Conservation (phyloP, 2,888 invertebrate species). For the Macropis europaea region DNA sequence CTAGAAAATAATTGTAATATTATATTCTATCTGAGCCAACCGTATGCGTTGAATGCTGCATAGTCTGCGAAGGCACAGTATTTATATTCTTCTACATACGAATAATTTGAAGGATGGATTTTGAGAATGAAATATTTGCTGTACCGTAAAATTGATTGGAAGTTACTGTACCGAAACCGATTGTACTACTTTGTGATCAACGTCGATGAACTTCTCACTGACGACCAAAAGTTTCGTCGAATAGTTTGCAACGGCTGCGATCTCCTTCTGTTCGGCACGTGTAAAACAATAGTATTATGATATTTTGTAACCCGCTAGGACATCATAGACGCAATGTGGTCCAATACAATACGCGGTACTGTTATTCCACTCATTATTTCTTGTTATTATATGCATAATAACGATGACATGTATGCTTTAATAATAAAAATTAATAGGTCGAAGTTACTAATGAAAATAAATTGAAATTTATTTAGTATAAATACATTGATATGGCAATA, state of each 20-base stretch:
- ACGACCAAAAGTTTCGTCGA: too few relatives aligned
- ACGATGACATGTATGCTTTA: constrained; percentile 27
- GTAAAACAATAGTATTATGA: constrained; percentile 30
- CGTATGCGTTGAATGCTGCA: constrained; percentile 49
- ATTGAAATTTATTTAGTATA: constrained; percentile 34
- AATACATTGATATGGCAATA: constrained; percentile 15
- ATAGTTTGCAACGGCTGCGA: neutral
- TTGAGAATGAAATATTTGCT: constrained; percentile 37
- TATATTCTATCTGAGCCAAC: constrained; percentile 49
- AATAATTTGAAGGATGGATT: constrained; percentile 33
- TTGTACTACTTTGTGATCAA: neutral
- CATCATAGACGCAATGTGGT: constrained; percentile 41
- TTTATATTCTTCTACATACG: constrained; percentile 61
- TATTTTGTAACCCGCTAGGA: constrained; percentile 34
- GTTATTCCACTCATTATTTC: constrained; percentile 40
- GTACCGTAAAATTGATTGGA: constrained; percentile 16
- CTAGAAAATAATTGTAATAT: constrained; percentile 63
- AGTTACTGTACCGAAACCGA: constrained; percentile 28
- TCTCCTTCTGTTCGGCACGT: neutral
- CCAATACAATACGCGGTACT: constrained; percentile 25
- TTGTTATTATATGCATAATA: constrained; percentile 55
- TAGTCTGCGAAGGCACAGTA: constrained; percentile 62
- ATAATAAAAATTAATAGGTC: constrained; percentile 25
- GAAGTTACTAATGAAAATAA: constrained; percentile 17
- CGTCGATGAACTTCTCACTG: neutral